phyloP scores from a whole-genome alignment of 35 echinoderm and acorn worm species.

The Heliocidaris erythrogramma region DNA sequence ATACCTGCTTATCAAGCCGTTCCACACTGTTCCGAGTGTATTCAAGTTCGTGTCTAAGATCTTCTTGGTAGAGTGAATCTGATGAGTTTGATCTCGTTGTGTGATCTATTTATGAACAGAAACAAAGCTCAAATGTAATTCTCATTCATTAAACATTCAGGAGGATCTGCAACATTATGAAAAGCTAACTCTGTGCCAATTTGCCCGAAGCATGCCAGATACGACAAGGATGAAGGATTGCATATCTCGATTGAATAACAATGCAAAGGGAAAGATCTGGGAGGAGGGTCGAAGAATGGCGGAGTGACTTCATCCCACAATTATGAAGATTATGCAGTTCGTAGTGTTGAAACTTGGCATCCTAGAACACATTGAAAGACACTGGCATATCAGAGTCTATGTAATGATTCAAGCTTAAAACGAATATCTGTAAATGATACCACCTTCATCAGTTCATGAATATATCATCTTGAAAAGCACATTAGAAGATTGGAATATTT shows the following conservation, averaged over 20 bases:
- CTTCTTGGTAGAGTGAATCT: conserved; percentile 85
- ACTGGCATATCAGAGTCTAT: no score
- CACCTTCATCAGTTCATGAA: no score
- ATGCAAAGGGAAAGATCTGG: neutral
- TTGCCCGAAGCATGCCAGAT: neutral
- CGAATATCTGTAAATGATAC: no score
- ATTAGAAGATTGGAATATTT: no score
- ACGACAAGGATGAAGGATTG: no score
- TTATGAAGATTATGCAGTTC: neutral
- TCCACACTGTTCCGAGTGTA: conserved; percentile 95
- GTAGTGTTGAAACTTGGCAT: neutral
- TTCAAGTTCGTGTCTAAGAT: conserved; percentile 91
- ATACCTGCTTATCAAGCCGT: conserved; percentile 94
- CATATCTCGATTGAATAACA: no score
- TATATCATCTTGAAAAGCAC: no score
- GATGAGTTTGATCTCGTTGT: conserved; percentile 74
- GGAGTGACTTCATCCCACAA: neutral
- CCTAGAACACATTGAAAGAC: no score
- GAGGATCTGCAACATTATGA: neutral
- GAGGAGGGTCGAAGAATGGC: neutral
- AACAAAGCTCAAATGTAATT: neutral
- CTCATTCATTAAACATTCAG: neutral
- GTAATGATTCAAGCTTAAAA: no score
- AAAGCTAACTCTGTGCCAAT: neutral
- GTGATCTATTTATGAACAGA: conserved; percentile 25